Evolutionary conservation across 2,888 invertebrate species (phyloP).

Genomic region (Callyntrura guangdongensis): DNA sequence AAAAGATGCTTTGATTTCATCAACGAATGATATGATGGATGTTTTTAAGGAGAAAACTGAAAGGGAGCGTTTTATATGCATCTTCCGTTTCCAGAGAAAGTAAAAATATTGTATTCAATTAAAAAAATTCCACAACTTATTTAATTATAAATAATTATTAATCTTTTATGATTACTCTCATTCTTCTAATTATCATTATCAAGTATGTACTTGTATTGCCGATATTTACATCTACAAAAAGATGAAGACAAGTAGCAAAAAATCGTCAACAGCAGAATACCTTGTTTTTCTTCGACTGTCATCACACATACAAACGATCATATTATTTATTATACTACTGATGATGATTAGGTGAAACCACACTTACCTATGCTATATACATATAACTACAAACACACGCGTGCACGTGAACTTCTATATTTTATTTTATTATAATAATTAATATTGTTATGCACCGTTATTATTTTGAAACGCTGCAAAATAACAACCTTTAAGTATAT

Average conservation of each 20-base stretch:
- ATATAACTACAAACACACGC: conserved; percentile 35
- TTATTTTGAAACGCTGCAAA: too few relatives aligned
- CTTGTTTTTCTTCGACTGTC: too few relatives aligned
- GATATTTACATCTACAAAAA: conserved; percentile 38
- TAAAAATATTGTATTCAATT: conserved; percentile 75
- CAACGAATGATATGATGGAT: conserved; percentile 61
- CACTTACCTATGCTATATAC: too few relatives aligned
- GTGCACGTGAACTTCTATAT: conserved; percentile 25
- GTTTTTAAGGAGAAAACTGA: conserved; percentile 44
- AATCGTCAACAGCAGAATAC: too few relatives aligned
- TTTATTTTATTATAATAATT: neutral
- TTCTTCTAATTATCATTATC: conserved; percentile 11
- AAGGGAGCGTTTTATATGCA: conserved; percentile 40
- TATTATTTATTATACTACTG: too few relatives aligned
- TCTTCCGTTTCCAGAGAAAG: conserved; percentile 73
- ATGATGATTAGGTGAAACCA: too few relatives aligned
- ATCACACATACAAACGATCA: too few relatives aligned
- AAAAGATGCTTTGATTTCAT: conserved; percentile 71
- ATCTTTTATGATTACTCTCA: neutral
- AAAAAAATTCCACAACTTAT: conserved; percentile 61
- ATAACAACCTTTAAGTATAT: too few relatives aligned
- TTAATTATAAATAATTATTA: conserved; percentile 18
- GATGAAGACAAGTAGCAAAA: too few relatives aligned
- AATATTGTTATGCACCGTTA: too few relatives aligned
- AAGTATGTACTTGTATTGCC: conserved; percentile 50